Evolutionary conservation across 2,113 vertebrate genomes (phyloP), one percentile per base, ranked within the genome.

Genomic region (Xerus inauris): DNA sequence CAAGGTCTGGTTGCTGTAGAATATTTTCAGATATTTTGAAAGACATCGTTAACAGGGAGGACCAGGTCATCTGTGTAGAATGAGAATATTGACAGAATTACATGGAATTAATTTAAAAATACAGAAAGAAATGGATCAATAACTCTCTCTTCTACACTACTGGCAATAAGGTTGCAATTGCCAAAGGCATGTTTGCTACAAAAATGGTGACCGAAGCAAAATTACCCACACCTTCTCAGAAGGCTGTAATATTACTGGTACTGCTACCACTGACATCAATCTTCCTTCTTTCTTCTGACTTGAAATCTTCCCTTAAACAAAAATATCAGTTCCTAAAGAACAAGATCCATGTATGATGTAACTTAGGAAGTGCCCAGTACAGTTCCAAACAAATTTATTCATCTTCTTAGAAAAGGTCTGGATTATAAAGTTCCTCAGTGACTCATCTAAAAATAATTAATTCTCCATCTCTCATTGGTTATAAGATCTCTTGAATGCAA

Each of bases 21-120:
- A 28, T 75, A 59, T 72, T 94, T 92, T 92, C 51, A 84, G 49
- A 77, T 45, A 83, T 77, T 79, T 19, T 91, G 42, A 93, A 93
- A 87, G 83, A 62, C 32, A 49, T 82, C 22, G 67, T 76, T 91
- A 87, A 59, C 67, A 91, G 87, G 42, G 42, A 76, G 67, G 57
- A 75, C 11, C 24, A 91, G 40, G 35, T 69, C 51, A 92, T n/a
- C 62, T 79, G 47, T 26, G 86, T 7, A 79, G 64, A 92, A 86
- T 86, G 67, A 90, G 59, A 49, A 81, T 93, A 26, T 2, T 35
- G 30, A 86, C 35, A 90, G 38, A 67, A 73, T 32, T 69, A 64
- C 0, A 75, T 30, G 67, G 47, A 93, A 95, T 59, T 90, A 77
- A 90, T n/a, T 85, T 76, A 93, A 92, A 28, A 62, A n/a, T 69